Percentiles rank a stretch among this genome's conserved stretches.
Evolutionary conservation across 2,113 vertebrate species (phyloP).

Genomic region (Mustela lutreola): DNA sequence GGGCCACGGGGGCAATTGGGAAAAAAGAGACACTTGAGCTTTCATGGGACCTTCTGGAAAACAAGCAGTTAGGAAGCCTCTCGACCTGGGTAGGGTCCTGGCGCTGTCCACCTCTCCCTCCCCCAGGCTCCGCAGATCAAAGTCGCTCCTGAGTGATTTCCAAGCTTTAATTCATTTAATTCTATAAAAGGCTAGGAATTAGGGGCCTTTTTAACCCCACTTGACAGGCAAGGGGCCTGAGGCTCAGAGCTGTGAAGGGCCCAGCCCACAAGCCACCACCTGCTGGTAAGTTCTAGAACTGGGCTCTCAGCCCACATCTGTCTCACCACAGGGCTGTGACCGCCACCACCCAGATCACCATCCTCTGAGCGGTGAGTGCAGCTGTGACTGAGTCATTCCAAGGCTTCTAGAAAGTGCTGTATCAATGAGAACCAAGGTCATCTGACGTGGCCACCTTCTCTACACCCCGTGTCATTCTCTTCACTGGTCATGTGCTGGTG

Average conservation of each 20-base stretch:
- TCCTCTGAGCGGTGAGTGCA: neutral
- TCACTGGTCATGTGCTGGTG: fast-evolving
- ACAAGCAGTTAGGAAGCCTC: neutral
- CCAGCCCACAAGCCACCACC: neutral
- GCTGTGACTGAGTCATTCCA: neutral
- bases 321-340: neutral
- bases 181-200: neutral
- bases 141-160: neutral
- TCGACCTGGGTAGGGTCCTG: neutral
- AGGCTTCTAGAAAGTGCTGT: neutral
- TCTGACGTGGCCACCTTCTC: neutral
- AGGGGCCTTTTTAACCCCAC: fast-evolving
- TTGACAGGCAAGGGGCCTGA: neutral
- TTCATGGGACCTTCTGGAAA: neutral
- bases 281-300: too few species aligned
- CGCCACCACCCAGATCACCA: fast-evolving
- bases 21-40: neutral
- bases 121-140: fast-evolving
- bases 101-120: neutral
- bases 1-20: neutral
- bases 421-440: neutral
- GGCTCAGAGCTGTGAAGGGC: neutral
- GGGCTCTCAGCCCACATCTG: too few species aligned
- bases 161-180: neutral
- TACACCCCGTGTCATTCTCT: neutral